Conservation (phyloP, 2,113 vertebrate genomes). For the Labrus mixtus region DNA sequence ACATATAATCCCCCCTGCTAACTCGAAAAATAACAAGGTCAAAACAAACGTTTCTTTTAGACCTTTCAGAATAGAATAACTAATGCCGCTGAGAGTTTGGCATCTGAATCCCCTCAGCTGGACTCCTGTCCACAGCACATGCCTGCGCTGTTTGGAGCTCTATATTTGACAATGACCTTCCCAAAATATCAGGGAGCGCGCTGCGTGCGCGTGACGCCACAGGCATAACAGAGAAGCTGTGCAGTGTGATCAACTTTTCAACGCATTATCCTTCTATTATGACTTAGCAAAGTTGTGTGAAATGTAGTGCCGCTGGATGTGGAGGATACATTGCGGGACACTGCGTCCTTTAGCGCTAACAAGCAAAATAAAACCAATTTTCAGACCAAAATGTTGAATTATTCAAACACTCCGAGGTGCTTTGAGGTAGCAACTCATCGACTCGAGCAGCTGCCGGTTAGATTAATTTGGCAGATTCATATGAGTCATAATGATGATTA, state of each 20-base stretch:
- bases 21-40: not conserved
- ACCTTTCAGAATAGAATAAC: slow-evolving; percentile 11
- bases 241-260: slow-evolving; percentile 43
- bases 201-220: slow-evolving; percentile 47
- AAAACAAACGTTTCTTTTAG: not conserved
- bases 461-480: not conserved
- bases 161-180: slow-evolving; percentile 84
- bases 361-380: not conserved
- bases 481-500: not conserved
- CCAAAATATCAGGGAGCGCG: slow-evolving; percentile 71
- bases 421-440: not conserved
- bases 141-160: slow-evolving; percentile 59
- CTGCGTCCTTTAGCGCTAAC: not conserved
- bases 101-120: slow-evolving; percentile 24
- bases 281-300: not conserved
- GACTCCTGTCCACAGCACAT: slow-evolving; percentile 50
- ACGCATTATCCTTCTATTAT: not conserved
- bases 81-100: slow-evolving; percentile 26
- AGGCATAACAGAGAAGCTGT: slow-evolving; percentile 1
- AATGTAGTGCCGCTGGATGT: not conserved
- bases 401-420: not conserved
- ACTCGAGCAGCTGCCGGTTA: not conserved
- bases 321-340: not conserved
- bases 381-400: not conserved
- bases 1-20: not conserved